Conservation (phyloP, 2,888 invertebrate species). For the Drosophila melanocephala region DNA sequence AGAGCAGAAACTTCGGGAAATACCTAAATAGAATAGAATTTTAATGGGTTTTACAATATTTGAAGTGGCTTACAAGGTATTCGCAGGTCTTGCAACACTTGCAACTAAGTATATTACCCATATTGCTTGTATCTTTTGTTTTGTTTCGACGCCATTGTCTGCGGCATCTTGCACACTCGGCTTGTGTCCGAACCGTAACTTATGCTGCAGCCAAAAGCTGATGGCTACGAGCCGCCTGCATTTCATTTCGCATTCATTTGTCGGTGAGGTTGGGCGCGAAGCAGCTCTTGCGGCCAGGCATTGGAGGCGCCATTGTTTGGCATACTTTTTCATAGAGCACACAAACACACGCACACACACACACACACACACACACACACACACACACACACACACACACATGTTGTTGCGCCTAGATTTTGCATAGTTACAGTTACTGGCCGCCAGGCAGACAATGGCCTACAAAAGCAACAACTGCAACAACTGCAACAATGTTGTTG, state of each 20-base stretch:
- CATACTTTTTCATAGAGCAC: conserved; percentile 59
- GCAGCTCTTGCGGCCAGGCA: conserved; percentile 60
- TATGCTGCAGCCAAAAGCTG: conserved; percentile 68
- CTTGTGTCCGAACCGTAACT: conserved; percentile 70
- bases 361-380: conserved; percentile 24
- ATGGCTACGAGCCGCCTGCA: conserved; percentile 63
- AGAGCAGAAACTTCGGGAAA: not conserved
- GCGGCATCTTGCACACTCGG: conserved; percentile 46
- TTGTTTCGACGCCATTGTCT: conserved; percentile 50
- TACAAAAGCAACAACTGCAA: conserved; percentile 56
- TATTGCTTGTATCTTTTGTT: conserved; percentile 31
- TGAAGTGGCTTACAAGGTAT: conserved; percentile 5
- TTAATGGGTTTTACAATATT: not conserved
- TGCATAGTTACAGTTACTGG: conserved; percentile 72
- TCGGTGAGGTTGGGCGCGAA: conserved; percentile 20
- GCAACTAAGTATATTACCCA: conserved; percentile 6
- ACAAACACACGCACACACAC: conserved; percentile 33
- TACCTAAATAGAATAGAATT: not conserved
- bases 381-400: conserved; percentile 25
- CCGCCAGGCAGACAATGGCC: conserved; percentile 72
- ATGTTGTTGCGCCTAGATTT: conserved; percentile 63
- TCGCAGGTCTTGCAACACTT: conserved; percentile 1
- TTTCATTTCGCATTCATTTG: conserved; percentile 64
- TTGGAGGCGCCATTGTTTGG: conserved; percentile 78
- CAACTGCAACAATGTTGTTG: conserved; percentile 61